Evolutionary conservation across 92 coral and sea anemone species (phyloP).

Genomic region (Zoanthus gigantus): DNA sequence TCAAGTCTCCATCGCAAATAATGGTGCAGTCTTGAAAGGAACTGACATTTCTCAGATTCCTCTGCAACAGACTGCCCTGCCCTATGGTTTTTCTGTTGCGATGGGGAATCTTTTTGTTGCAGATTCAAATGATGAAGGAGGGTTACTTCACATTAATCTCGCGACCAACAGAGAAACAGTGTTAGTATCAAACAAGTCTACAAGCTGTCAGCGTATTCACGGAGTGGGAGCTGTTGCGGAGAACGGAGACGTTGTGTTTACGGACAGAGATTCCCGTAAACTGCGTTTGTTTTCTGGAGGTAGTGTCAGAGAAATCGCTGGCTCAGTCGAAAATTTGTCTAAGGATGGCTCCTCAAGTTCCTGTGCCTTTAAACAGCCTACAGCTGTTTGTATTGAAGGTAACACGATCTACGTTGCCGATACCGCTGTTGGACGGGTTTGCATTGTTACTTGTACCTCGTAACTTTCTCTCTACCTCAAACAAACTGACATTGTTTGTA

Average conservation of each 20-base stretch:
- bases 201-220: slow-evolving; percentile 50
- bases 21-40: slow-evolving; percentile 62
- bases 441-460: slow-evolving; percentile 45
- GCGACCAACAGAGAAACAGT: slow-evolving; percentile 30
- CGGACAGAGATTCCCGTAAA: slow-evolving; percentile 57
- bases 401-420: slow-evolving; percentile 60
- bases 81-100: slow-evolving; percentile 51
- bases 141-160: slow-evolving; percentile 46
- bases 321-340: slow-evolving; percentile 39
- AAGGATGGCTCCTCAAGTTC: slow-evolving; percentile 56
- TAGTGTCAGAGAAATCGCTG: slow-evolving; percentile 54
- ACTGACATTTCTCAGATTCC: slow-evolving; percentile 30
- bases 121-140: slow-evolving; percentile 61
- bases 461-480: slow-evolving; percentile 41
- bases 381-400: slow-evolving; percentile 60
- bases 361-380: slow-evolving; percentile 54
- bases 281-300: slow-evolving; percentile 11
- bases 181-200: slow-evolving; percentile 38
- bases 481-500: slow-evolving; percentile 51
- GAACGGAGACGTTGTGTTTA: slow-evolving; percentile 43
- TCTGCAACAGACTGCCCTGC: slow-evolving; percentile 37
- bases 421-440: slow-evolving; percentile 59
- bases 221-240: slow-evolving; percentile 30
- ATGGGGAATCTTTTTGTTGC: slow-evolving; percentile 30
- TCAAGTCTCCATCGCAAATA: slow-evolving; percentile 52